Conservation (phyloP, 1,140 invertebrate species). For the Hyles euphorbiae region DNA sequence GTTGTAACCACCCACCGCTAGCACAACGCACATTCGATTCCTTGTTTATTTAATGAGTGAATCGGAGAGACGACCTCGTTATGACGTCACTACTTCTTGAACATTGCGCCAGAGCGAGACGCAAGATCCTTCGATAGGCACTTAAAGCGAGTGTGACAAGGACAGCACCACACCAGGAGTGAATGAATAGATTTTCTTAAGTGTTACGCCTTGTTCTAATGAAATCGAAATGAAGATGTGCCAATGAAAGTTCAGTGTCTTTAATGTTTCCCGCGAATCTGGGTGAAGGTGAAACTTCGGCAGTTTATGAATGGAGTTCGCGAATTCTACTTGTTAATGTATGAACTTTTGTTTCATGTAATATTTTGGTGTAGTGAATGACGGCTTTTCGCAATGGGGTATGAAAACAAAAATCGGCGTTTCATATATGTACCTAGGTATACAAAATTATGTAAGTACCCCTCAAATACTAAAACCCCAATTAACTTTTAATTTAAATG, state of each 20-base stretch:
- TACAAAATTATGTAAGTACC: too few species aligned
- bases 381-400: too few species aligned
- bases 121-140: conserved; percentile 16
- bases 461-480: too few species aligned
- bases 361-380: too few species aligned
- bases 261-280: conserved; percentile 14
- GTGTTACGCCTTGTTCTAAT: conserved; percentile 30
- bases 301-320: too few species aligned
- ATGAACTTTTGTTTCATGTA: too few species aligned
- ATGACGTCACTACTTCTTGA: conserved; percentile 66
- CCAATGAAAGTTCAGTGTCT: conserved; percentile 29
- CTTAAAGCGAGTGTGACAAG: conserved; percentile 22
- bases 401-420: too few species aligned
- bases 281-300: conserved; percentile 11
- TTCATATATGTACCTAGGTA: too few species aligned
- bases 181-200: conserved; percentile 66
- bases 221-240: conserved; percentile 40
- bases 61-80: conserved; percentile 70
- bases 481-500: too few species aligned
- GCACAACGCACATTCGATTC: conserved; percentile 21
- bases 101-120: conserved; percentile 39
- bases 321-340: too few species aligned
- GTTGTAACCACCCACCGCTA: too few species aligned
- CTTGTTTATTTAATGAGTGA: conserved; percentile 75
- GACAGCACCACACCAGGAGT: conserved; percentile 41